Base-by-base conservation (phyloP, 2,113 vertebrate genomes). In the Heliornis fulica region DNA sequence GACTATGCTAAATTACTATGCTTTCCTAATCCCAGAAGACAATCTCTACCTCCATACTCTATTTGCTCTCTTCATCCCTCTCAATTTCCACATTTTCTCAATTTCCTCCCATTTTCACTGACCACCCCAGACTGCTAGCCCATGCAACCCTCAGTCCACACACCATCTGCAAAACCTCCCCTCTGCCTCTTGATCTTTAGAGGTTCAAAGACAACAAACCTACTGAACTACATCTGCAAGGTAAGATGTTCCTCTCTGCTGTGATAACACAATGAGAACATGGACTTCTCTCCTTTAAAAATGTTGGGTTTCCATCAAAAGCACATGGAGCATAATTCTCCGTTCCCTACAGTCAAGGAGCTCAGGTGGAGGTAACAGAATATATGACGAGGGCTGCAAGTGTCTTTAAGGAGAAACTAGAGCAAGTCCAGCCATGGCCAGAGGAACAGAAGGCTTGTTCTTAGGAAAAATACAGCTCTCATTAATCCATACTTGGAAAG, bases 401-500 rank as follows among this genome's bases (percentile, higher is more conserved):
- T 5, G 40, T 31, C 68, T 65, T 40, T 7, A 5, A 4, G 5
- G 66, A 83, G 87, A 48, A 25, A 61, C 16, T 2, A 13, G 32
- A 83, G 71, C 56, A 20, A 87, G 32, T 38, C 48, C 65, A 61
- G 56, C 61, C 69, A 56, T 16, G 75, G 15, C 69, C 64, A 41
- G 46, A 28, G n/a, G 5, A 54, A 75, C 26, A 7, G 10, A 4
- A 41, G 28, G 48, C 68, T 57, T 46, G 28, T 32, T 89, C 74
- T 19, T 15, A 5, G 59, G 32, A 59, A 83, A 87, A 92, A 87
- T 1, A 40, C 32, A 13, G 18, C 40, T 66, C 5, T 4, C 31
- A 46, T 90, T 80, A 80, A 94, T 80, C 94, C 79, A 66, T 63
- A 28, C 68, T 85, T 51, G 92, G 92, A 96, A 77, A 88, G 59